Evolutionary conservation across 2,888 invertebrate species (phyloP), one percentile per base, ranked within the genome.

Genomic region (Drosophila colorata): DNA sequence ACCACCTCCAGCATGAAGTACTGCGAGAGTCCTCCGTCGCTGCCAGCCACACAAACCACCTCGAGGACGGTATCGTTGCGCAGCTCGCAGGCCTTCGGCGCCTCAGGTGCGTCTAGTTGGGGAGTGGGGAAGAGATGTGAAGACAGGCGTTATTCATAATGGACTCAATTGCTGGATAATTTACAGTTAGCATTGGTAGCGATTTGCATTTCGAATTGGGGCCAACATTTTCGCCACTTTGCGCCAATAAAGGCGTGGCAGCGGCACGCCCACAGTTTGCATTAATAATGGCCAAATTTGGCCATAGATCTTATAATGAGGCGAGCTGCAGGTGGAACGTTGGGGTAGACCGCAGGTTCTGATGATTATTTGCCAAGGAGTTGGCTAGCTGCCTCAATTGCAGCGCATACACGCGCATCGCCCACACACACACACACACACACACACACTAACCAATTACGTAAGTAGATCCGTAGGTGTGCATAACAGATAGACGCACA

Each of bases 11-110:
- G 93, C 58, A 97, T 93, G 92, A 97, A 97, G 92, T 95, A 95
- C 91, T 97, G 97, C 28, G 95, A 94, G 47, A 96, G 93, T 13
- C 97, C 97, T 5, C 97, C 97, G 90, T 96, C 96, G 90, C 95
- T 95, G 44, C 97, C 96, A 0, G 97, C 95, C 74, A 94, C 93
- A 92, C 97, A 97, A 75, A 94, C 94, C 74, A 96, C 94, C 90
- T 95, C 95, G 48, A 96, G 91, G 25, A 91, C 83, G 58, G 94
- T 95, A 87, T 95, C 95, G 91, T 96, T 95, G 70, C 94, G 93
- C 77, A 97, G 92, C 76, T 95, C 94, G 91, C 97, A 97, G 90
- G 95, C 95, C 87, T 93, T 93, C 7, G 97, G 97, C 8, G 96
- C 94, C 89, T 96, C 95, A 1, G 97, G 97, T 37, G 95, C 93